phyloP scores from a whole-genome alignment of 2,797 vertebrate genomes.

The Ctenochaetus hawaiiensis region DNA sequence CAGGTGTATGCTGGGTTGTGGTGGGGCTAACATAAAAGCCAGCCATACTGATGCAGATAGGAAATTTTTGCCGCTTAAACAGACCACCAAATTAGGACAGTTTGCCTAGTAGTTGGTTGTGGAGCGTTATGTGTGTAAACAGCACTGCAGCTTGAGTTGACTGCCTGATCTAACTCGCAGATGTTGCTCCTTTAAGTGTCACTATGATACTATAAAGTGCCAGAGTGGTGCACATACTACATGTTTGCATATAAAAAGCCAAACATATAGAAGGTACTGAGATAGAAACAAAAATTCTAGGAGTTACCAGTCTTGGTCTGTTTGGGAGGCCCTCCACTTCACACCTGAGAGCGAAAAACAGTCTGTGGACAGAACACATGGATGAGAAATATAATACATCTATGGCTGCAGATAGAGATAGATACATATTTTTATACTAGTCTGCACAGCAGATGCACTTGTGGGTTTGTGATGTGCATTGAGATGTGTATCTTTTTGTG shows the following conservation, averaged over 20 bases:
- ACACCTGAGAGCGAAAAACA: conserved; percentile 72
- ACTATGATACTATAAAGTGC: not conserved
- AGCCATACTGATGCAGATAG: too few relatives aligned
- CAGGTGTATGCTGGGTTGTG: too few relatives aligned
- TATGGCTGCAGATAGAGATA: not conserved
- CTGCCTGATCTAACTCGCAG: too few relatives aligned
- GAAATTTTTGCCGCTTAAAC: too few relatives aligned
- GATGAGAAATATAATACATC: conserved; percentile 9
- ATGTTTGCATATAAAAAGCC: conserved; percentile 9
- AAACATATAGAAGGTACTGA: conserved; percentile 13
- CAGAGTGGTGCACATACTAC: not conserved
- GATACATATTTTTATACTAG: not conserved
- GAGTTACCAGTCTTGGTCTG: conserved; percentile 83
- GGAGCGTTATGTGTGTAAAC: too few relatives aligned
- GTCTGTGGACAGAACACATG: conserved; percentile 45
- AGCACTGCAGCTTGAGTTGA: too few relatives aligned
- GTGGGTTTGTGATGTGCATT: conserved; percentile 7
- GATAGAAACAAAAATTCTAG: conserved; percentile 27
- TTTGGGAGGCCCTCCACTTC: conserved; percentile 81
- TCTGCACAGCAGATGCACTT: not conserved
- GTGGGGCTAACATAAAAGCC: too few relatives aligned
- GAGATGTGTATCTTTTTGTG: conserved; percentile 18
- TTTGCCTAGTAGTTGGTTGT: too few relatives aligned
- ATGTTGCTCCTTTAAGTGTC: not conserved
- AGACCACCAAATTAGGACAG: too few relatives aligned